Evolutionary conservation across 2,113 vertebrate genomes (phyloP), one percentile per base, ranked within the genome.

Genomic region (Centropristis striata): DNA sequence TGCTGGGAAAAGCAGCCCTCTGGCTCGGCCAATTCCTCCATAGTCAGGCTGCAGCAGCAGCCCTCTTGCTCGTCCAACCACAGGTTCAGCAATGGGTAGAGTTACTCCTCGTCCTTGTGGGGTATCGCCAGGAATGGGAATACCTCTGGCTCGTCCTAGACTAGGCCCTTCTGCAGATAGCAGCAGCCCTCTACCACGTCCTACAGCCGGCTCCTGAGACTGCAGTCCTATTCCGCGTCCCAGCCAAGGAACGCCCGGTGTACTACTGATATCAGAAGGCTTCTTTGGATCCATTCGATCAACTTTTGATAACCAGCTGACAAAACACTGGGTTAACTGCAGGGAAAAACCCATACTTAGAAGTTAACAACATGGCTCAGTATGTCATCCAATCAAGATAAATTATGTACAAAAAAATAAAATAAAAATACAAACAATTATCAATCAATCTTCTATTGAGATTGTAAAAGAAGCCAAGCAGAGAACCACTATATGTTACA

Each of bases 201-300:
- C 86, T 18, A 74, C 15, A 39, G 55, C 36, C 1, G 15, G 50
- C 12, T 87, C 87, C 8, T 83, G 66, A 18, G 61, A 28, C 12
- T 70, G 80, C 0, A 72, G 65, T 18, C 79, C 86, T 67, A 73
- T 65, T 39, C 93, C 90, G 0, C 70, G 68, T 15, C 89, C 87
- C 37, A 81, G n/a, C 80, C 71, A 83, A 0, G 80, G 84, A 20
- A 86, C n/a, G 2, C 73, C 55, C 3, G 53, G 47, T 44, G 49
- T 69, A 39, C 68, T 65, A 5, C 78, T 50, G 12, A 53, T 16
- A 2, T 85, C 57, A 0, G 76, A 53, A 10, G 89, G 86, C 51
- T 78, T 83, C 8, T 77, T 85, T 55, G 90, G 93, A 80, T 95
- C 94, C 94, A 95, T 95, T 65, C 53, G 0, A 36, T 58, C 15